A percentile compares a stretch with the other conserved stretches of the same genome.
Conservation (phyloP, 1,140 invertebrate species). For the Psix sp. region DNA sequence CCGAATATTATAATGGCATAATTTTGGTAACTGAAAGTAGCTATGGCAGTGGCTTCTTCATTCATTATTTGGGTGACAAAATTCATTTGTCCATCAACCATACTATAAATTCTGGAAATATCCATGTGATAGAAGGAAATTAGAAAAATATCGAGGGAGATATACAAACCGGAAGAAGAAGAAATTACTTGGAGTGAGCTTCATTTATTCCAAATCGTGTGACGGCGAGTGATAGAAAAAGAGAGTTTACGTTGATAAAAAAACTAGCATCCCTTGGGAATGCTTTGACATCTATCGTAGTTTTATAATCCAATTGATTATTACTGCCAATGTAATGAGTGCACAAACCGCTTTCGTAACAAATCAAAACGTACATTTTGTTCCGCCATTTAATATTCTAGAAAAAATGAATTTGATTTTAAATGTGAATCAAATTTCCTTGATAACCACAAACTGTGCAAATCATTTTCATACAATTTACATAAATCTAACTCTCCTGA, state of each 20-base stretch:
- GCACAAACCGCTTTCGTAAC: slow-evolving; percentile 24
- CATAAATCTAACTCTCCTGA: no score
- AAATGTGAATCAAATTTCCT: no score
- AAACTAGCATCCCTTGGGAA: slow-evolving; percentile 16
- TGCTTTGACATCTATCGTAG: slow-evolving; percentile 5
- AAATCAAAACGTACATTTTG: slow-evolving; percentile 14
- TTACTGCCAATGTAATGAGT: slow-evolving; percentile 15
- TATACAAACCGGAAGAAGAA: not conserved
- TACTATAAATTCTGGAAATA: slow-evolving; percentile 30
- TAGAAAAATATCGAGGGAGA: not conserved
- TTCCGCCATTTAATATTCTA: slow-evolving; percentile 18
- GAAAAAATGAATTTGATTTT: slow-evolving; percentile 7
- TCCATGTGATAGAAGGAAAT: not conserved
- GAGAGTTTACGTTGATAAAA: slow-evolving; percentile 15
- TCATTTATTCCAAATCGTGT: slow-evolving; percentile 7
- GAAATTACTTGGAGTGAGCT: slow-evolving; percentile 20
- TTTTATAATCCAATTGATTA: slow-evolving; percentile 4
- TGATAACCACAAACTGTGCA: no score
- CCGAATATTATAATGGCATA: slow-evolving; percentile 17
- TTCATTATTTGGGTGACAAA: slow-evolving; percentile 7
- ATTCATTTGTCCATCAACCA: slow-evolving; percentile 15
- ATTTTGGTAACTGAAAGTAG: slow-evolving; percentile 25
- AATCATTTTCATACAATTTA: no score
- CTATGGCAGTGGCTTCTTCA: slow-evolving; percentile 3
- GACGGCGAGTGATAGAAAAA: slow-evolving; percentile 12